Evolutionary conservation across 1,140 invertebrate species (phyloP), one percentile per base, ranked within the genome.

Genomic region (Halictus rubicundus): DNA sequence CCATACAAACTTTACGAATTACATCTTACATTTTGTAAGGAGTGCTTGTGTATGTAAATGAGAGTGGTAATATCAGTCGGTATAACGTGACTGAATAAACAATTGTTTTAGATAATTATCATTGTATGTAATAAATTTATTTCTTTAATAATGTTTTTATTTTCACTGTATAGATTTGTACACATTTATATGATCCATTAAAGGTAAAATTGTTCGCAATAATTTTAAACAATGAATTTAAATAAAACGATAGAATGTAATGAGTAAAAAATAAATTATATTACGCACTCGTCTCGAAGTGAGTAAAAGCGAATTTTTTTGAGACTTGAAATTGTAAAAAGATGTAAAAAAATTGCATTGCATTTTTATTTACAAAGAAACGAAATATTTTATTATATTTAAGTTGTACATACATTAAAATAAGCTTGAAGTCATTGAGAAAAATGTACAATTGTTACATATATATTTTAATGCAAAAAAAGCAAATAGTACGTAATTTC

Each of bases 71-170:
- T 75, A 73, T 59, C 64, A 61, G 71, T 75, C 52, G 61, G 8
- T 54, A 66, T 66, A 70, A 64, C 10, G 32, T 27, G 52, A 74
- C 63, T 79, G n/a, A 73, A 73, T 9, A 72, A 19, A 73, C 42
- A 74, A 79, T 74, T 66, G 52, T 68, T 74, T 68, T 78, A 81
- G 52, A 66, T 64, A 77, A 77, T 27, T 69, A 27, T 71, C 61
- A 81, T 39, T 68, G 60, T 72, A 66, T 71, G 12, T 78, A 81
- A 81, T 71, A 81, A 79, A 79, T 74, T 74, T 79, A 79, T 79
- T 74, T 66, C 23, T 79, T 74, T 68, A 65, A 68, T 59, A 63
- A 49, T 49, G 23, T 14, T 73, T 65, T 73, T 66, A 27, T 46
- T 79, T 66, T 49, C 5, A 63, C 63, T 39, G 42, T 49, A 27